These are phyloP conservation scores for Poecilia latipinna DNA, from an alignment of 2,113 vertebrate species.

Conservation along the genomic window DNA sequence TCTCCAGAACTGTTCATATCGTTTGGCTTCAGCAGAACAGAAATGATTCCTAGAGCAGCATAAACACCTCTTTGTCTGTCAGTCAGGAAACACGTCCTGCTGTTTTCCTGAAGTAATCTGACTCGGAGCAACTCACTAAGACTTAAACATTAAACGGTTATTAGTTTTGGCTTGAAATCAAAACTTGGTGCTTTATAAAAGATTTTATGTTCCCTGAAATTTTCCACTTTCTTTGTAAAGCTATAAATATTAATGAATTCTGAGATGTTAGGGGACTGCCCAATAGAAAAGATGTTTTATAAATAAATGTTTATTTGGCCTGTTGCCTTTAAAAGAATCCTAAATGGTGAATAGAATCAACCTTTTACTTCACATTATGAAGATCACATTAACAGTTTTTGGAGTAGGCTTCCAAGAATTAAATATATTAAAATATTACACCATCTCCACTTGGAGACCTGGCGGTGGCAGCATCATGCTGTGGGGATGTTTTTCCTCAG, in stretches of 20 bases:
- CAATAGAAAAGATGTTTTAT: no score
- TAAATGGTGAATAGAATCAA: no score
- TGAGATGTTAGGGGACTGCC: neutral
- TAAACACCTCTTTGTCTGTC: conserved; percentile 1
- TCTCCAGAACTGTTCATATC: neutral
- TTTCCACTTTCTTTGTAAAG: neutral
- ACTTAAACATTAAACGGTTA: conserved; percentile 3
- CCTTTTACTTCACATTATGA: no score
- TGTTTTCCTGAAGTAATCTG: conserved; percentile 26
- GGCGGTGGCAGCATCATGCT: no score
- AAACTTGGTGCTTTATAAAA: neutral
- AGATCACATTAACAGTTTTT: no score
- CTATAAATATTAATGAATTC: neutral
- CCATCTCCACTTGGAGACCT: no score
- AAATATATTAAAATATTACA: no score
- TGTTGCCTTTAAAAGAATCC: no score
- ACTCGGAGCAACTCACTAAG: conserved; percentile 5
- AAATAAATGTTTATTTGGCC: no score
- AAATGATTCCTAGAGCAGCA: conserved; percentile 15
- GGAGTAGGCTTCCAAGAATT: no score
- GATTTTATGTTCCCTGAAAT: no score
- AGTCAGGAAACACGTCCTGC: conserved; percentile 47
- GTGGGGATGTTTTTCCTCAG: neutral
- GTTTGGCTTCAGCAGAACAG: conserved; percentile 27
- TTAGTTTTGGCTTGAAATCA: neutral